Percentiles rank a stretch among this genome's conserved stretches.
These are phyloP conservation scores for Meda fulgida DNA, from an alignment of 2,797 vertebrate genomes.

Conservation along the genomic window DNA sequence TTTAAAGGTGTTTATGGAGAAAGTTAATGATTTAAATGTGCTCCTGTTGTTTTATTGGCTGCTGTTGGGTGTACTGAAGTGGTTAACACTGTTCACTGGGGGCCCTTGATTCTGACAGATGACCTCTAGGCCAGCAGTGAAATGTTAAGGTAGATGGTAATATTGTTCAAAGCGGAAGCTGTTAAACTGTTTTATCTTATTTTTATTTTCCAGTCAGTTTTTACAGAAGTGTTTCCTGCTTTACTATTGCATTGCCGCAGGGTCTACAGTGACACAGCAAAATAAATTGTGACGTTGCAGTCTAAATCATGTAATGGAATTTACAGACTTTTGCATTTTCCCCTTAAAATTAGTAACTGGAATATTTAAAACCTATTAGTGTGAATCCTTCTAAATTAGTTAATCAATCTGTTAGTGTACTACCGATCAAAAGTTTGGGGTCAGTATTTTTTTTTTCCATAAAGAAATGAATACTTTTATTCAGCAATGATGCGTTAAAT, in stretches of 20 bases:
- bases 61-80: constrained; percentile 1
- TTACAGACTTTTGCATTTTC: not conserved
- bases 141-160: not conserved
- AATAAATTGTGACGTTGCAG: not conserved
- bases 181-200: not conserved
- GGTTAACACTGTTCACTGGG: constrained; percentile 1
- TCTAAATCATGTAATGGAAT: not conserved
- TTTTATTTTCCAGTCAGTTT: not conserved
- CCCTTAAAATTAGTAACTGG: not conserved
- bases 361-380: not conserved
- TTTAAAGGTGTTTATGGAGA: constrained; percentile 47
- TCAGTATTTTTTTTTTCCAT: too few species aligned
- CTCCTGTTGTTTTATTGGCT: constrained; percentile 53
- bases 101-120: not conserved
- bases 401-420: not conserved
- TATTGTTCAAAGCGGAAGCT: not conserved
- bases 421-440: not conserved
- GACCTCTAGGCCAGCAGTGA: constrained; percentile 18
- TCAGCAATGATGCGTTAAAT: not conserved
- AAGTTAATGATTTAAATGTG: constrained; percentile 23
- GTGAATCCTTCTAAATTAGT: not conserved
- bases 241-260: not conserved
- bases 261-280: constrained; percentile 8
- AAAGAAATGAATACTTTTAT: not conserved
- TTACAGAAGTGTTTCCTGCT: not conserved